Base-by-base conservation (phyloP, 1,140 invertebrate species). In the Portunus trituberculatus region DNA sequence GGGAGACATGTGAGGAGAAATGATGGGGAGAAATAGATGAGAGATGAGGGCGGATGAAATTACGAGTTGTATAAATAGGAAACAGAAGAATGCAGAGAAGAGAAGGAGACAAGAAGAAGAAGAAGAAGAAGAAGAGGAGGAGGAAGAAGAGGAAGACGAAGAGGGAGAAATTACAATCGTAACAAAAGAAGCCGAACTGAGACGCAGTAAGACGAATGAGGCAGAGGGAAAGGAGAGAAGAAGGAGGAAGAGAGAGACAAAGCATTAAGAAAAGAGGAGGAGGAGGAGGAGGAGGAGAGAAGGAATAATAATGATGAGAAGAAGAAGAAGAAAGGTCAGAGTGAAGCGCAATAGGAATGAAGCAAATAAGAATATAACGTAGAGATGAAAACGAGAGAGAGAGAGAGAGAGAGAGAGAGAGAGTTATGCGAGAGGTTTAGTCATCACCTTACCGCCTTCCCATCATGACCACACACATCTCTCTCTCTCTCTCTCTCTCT, bases 381-480 rank as follows among this genome's bases (percentile, higher is more conserved):
- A 46, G 20, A 90, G 39, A 46, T 59, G 10, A 46, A 29, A 16
- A 90, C 10, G 16, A 4, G 67, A 76, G 67, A 76, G 67, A 59
- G 59, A 45, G 91, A 45, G 39, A 92, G 31, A 45, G 91, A 92
- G 29, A 92, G 59, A 91, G 52, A 92, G 20, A 67, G 29, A 59
- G 46, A 76, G 31, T 8, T 67, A 32, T 28, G 52, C 16, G 29
- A 20, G 46, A 32, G 52, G 31, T 59, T 29, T 29, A 91, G 48
- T 67, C 52, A 67, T 32, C 59, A 76, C 4, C n/a, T 32, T 16
- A 32, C 2, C 31, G 31, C 20, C 4, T n/a, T 76, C 12, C n/a
- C 67, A n/a, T 76, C 20, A n/a, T 76, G n/a, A 76, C 67, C 67
- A 76, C 67, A 76, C 67, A 76, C 67, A 76, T n/a, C 20, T 76